Percentiles rank a stretch among this genome's conserved stretches.
Evolutionary conservation across 1,140 invertebrate genomes (phyloP).

Genomic region (Stegodyphus mimosarum): DNA sequence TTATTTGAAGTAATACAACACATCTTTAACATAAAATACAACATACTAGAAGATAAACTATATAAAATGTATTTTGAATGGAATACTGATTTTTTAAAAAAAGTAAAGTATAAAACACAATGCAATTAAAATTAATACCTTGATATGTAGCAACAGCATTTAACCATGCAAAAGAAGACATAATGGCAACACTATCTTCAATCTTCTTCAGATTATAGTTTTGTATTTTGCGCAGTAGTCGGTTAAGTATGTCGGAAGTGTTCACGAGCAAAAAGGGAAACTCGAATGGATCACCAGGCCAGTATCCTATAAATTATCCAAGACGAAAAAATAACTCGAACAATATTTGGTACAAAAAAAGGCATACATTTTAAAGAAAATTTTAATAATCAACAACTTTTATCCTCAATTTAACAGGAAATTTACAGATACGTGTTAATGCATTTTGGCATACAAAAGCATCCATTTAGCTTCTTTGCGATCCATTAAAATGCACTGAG

Average conservation of each 20-base stretch:
- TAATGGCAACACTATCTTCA: conserved; percentile 78
- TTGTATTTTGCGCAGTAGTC: conserved; percentile 67
- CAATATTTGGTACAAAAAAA: too few relatives aligned
- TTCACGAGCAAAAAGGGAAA: conserved; percentile 83
- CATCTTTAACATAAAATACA: too few relatives aligned
- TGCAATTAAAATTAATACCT: conserved; percentile 70
- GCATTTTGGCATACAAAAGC: too few relatives aligned
- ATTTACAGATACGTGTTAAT: too few relatives aligned
- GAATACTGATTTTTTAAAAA: background rate
- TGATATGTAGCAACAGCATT: conserved; percentile 83
- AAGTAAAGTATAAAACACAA: background rate
- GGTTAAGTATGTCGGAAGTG: conserved; percentile 66
- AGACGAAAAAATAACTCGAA: too few relatives aligned
- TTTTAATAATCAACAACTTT: too few relatives aligned
- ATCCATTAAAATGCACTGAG: too few relatives aligned
- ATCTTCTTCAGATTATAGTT: conserved; percentile 73
- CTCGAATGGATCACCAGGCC: conserved; percentile 80
- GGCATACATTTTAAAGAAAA: too few relatives aligned
- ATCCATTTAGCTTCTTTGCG: too few relatives aligned
- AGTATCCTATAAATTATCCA: conserved; percentile 74
- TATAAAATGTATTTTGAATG: background rate
- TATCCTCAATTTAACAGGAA: too few relatives aligned
- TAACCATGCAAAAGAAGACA: conserved; percentile 82
- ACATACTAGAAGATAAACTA: too few relatives aligned
- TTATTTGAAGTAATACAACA: too few relatives aligned